Conservation (phyloP, 2,797 vertebrate genomes). For the Coreius guichenoti region DNA sequence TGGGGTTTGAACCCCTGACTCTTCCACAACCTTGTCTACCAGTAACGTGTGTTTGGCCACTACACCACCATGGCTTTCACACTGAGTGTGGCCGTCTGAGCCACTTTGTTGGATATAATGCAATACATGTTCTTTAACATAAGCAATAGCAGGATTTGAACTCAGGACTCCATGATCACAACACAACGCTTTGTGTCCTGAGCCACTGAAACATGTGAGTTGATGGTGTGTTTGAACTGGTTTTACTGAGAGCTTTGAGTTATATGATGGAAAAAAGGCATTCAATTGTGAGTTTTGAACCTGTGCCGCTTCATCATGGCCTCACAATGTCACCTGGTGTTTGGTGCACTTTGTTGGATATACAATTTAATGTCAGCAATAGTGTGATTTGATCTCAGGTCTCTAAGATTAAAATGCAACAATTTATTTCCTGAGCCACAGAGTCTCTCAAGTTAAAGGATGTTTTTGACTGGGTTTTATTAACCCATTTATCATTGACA, state of each 20-base stretch:
- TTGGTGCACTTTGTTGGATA: background rate
- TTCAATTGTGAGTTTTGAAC: fast-evolving
- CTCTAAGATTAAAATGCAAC: background rate
- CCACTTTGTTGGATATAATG: background rate
- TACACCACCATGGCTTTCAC: background rate
- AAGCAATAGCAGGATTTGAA: background rate
- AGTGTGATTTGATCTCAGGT: background rate
- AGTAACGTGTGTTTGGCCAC: background rate
- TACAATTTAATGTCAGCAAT: background rate
- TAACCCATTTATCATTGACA: too few species aligned
- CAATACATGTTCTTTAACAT: background rate
- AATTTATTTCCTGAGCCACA: background rate
- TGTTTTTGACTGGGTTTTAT: too few species aligned
- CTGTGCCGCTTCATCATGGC: too few species aligned
- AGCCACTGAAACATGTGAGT: background rate
- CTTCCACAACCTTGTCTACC: background rate
- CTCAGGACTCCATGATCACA: background rate
- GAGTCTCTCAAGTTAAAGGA: too few species aligned
- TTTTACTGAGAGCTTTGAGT: too few species aligned
- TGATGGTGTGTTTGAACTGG: too few species aligned
- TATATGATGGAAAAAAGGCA: too few species aligned
- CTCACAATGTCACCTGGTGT: too few species aligned
- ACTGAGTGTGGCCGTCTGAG: background rate
- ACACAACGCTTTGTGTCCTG: background rate
- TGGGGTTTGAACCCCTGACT: background rate